Evolutionary conservation across 2,113 vertebrate genomes (phyloP), one percentile per base, ranked within the genome.

Genomic region (Pomatostomus ruficeps): DNA sequence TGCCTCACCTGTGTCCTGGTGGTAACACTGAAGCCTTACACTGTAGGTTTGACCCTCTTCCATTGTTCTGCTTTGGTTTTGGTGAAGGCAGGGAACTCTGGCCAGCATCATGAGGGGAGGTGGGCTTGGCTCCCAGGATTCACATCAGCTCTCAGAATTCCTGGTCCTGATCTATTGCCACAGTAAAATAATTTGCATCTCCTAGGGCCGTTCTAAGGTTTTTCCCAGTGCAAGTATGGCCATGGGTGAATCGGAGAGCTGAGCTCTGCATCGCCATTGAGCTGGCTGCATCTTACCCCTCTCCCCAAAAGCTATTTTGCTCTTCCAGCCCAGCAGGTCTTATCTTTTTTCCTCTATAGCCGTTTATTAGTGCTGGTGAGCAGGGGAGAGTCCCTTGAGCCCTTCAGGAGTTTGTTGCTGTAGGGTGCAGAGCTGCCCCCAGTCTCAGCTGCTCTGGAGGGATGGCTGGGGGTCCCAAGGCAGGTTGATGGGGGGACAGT

Each of bases 131-230:
- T 90, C 24, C 7, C 31, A 20, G 78, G 46, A 46, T 22, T 59
- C 18, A 7, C 82, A 28, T 46, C 58, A 28, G 22, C 24, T 74
- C 49, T 48, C 0, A 0, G 62, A 6, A 2, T 21, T 88, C 45
- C 45, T 68, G 40, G 7, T 77, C 51, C 35, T 52, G 51, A 26
- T 71, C 46, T 54, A 2, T 21, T 59, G 40, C 46, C 76, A 2
- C 31, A 62, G 5, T 8, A 79, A 51, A 77, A 36, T 6, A 38
- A 29, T 67, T 67, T 46, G 6, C 24, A 8, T 55, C 65, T 87
- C 58, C 67, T 36, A 11, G 16, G 66, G 36, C 48, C 23, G 16
- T 58, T 59, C 21, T 35, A 12, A 72, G 22, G 10, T 5, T 74
- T 71, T 89, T 36, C 62, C 40, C 38, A 31, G 35, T 0, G 18